Evolutionary conservation across 2,888 invertebrate genomes (phyloP).

Genomic region (Chironomus tentans): DNA sequence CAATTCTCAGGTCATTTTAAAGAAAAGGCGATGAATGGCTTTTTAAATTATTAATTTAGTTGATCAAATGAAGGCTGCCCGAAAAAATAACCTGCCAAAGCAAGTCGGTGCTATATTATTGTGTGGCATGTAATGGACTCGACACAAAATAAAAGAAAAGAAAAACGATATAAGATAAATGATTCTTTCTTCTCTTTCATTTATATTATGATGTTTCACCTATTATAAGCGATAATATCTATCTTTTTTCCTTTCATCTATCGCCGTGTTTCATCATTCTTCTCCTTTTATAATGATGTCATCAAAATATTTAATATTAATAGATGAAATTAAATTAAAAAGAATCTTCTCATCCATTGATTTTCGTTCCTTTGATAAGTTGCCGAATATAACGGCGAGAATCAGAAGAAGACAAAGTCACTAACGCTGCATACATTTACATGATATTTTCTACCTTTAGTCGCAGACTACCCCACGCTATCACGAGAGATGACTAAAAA

Average conservation of each 20-base stretch:
- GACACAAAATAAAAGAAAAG: neutral
- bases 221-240: conserved; percentile 13
- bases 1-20: neutral
- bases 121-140: neutral
- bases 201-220: conserved; percentile 24
- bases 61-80: conserved; percentile 11
- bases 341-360: neutral
- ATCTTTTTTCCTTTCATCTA: neutral
- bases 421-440: too few relatives aligned
- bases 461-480: too few relatives aligned
- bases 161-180: conserved; percentile 27
- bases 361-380: conserved; percentile 8
- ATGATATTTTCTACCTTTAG: too few relatives aligned
- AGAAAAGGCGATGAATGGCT: conserved; percentile 7
- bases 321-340: conserved; percentile 23
- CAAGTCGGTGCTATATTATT: neutral
- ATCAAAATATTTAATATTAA: conserved; percentile 27
- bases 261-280: neutral
- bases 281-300: conserved; percentile 25
- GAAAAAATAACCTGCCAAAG: conserved; percentile 8
- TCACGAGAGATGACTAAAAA: too few relatives aligned
- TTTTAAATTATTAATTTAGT: conserved; percentile 13
- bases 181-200: conserved; percentile 4
- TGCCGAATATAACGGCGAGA: neutral
- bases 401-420: neutral